These are phyloP conservation scores for Pipistrellus kuhlii DNA, from an alignment of 2,797 vertebrate genomes.

Conservation along the genomic window DNA sequence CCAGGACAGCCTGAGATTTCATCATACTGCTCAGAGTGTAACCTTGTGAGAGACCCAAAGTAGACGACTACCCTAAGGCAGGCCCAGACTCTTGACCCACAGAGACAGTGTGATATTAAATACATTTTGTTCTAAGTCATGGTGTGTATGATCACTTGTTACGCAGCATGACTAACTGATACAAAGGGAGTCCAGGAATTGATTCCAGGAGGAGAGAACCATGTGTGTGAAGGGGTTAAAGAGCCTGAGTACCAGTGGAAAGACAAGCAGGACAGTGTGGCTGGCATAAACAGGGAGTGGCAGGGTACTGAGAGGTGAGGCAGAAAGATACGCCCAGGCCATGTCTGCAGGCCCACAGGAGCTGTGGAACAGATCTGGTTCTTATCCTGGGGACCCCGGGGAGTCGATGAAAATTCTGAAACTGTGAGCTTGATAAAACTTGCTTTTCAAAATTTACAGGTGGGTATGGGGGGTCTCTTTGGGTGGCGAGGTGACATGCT, in stretches of 20 bases:
- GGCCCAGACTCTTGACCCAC: not conserved
- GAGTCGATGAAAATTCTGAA: not conserved
- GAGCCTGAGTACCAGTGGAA: not conserved
- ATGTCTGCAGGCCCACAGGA: not conserved
- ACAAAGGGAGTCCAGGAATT: not conserved
- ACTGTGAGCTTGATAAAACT: not conserved
- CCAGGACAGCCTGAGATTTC: not conserved
- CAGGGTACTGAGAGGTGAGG: not conserved
- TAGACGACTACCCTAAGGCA: not conserved
- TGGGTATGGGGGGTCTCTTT: not conserved
- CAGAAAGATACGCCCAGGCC: no score
- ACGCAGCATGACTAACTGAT: not conserved
- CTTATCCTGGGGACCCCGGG: not conserved
- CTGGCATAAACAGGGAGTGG: not conserved
- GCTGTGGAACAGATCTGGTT: not conserved
- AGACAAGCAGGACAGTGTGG: not conserved
- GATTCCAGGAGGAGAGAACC: not conserved
- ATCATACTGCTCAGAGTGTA: not conserved
- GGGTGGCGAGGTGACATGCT: no score
- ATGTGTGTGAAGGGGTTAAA: not conserved
- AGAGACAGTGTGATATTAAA: not conserved
- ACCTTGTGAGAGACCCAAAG: not conserved
- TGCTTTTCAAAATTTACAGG: not conserved
- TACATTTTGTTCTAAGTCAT: not conserved
- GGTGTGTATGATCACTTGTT: not conserved